phyloP scores from a whole-genome alignment of 2,888 invertebrate genomes.

The Limnephilus auricula region DNA sequence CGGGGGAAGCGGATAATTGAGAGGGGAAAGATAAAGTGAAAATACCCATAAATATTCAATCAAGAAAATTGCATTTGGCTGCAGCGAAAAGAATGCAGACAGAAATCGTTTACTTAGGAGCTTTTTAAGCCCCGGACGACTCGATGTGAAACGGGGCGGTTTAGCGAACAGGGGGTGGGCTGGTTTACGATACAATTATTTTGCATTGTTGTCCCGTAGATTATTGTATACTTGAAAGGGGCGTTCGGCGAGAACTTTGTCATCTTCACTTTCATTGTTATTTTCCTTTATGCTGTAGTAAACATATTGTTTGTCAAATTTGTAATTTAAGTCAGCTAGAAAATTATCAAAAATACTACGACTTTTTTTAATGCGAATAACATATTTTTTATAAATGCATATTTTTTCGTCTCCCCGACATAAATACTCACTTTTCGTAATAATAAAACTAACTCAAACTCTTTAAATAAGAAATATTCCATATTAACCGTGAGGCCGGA shows the following conservation, averaged over 20 bases:
- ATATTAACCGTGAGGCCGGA: too few relatives aligned
- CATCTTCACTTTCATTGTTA: too few relatives aligned
- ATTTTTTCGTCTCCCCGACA: too few relatives aligned
- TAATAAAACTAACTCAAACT: too few relatives aligned
- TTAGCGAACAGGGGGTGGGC: not conserved
- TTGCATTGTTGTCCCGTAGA: not conserved
- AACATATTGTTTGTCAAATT: too few relatives aligned
- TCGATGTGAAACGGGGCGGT: not conserved
- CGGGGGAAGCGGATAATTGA: not conserved
- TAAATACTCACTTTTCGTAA: too few relatives aligned
- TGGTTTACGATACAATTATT: not conserved
- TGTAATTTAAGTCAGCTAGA: too few relatives aligned
- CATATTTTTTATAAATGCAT: too few relatives aligned
- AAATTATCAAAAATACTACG: too few relatives aligned
- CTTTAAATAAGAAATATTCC: too few relatives aligned
- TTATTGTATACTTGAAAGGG: not conserved
- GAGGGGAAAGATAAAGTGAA: not conserved
- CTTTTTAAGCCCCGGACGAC: not conserved
- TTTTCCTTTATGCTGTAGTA: not conserved
- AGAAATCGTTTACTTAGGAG: not conserved
- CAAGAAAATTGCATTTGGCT: not conserved
- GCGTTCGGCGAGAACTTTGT: not conserved
- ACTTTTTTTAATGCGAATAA: too few relatives aligned
- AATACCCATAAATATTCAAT: constrained; percentile 2
- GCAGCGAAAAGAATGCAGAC: not conserved